phyloP scores from a whole-genome alignment of 2,113 vertebrate species.

The Oplegnathus fasciatus region DNA sequence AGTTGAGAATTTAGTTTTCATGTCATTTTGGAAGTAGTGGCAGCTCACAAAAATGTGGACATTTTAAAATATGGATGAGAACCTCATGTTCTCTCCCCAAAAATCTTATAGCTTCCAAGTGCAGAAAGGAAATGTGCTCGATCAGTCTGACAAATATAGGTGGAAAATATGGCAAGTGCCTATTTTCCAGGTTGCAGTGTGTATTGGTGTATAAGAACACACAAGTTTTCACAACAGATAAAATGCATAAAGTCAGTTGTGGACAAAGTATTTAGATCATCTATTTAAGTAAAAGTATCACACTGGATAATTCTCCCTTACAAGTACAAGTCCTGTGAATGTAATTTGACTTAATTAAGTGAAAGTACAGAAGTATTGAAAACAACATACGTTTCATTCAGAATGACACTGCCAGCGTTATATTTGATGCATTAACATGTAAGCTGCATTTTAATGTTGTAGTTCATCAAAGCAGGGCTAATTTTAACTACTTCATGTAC shows the following conservation, averaged over 20 bases:
- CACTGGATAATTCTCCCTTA: neutral
- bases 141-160: too few relatives aligned
- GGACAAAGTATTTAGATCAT: neutral
- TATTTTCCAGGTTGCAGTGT: too few relatives aligned
- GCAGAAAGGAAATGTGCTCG: neutral
- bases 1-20: too few relatives aligned
- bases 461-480: too few relatives aligned
- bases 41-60: neutral
- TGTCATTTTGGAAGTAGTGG: neutral
- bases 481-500: too few relatives aligned
- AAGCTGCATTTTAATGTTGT: neutral
- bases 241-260: neutral
- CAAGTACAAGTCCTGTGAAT: neutral
- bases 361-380: neutral
- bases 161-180: too few relatives aligned
- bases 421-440: neutral
- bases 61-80: too few relatives aligned
- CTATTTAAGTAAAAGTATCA: neutral
- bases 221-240: too few relatives aligned
- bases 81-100: too few relatives aligned
- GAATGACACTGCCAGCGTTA: neutral
- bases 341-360: neutral
- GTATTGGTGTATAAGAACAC: too few relatives aligned
- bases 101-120: too few relatives aligned
- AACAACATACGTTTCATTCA: neutral